Conservation (phyloP, 2,797 vertebrate genomes). For the Oreochromis grahami region DNA sequence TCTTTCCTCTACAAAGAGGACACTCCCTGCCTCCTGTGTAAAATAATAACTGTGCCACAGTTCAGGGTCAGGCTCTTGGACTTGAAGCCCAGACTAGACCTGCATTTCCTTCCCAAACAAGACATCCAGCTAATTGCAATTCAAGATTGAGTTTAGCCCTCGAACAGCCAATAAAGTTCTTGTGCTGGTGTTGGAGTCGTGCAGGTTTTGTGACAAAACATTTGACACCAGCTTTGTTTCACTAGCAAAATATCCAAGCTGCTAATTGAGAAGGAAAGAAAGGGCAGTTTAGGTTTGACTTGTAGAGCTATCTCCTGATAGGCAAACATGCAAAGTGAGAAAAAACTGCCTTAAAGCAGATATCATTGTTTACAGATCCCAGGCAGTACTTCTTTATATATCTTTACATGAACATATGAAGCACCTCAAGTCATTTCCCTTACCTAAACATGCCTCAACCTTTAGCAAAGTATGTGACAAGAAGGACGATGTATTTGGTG, state of each 20-base stretch:
- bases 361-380: neutral
- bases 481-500: neutral
- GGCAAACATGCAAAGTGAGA: neutral
- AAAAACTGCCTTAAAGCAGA: neutral
- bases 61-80: neutral
- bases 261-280: neutral
- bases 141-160: neutral
- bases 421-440: neutral
- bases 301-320: fast-evolving
- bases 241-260: neutral
- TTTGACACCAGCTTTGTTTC: neutral
- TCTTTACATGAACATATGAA: neutral
- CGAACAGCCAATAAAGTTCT: neutral
- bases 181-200: neutral
- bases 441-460: neutral
- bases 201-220: neutral
- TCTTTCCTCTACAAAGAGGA: neutral
- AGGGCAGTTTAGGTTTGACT: neutral
- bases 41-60: neutral
- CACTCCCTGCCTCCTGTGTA: neutral
- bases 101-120: neutral
- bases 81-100: neutral
- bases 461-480: neutral
- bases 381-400: neutral
- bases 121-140: neutral